phyloP scores from a whole-genome alignment of 1,140 invertebrate species.

The Agrilus planipennis region DNA sequence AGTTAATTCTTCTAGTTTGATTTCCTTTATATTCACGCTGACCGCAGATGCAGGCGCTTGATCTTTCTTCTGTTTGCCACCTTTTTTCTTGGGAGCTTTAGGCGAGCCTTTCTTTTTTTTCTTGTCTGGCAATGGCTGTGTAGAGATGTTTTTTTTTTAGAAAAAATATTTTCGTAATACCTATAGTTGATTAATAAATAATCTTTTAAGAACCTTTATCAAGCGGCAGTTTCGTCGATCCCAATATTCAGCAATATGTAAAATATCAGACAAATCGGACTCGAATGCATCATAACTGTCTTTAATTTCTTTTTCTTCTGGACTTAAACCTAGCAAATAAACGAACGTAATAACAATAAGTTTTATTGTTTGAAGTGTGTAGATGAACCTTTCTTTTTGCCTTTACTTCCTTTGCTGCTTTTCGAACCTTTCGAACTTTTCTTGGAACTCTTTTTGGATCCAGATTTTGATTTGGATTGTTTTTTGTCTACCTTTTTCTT shows the following conservation, averaged over 20 bases:
- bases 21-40: too few relatives aligned
- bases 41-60: conserved; percentile 3
- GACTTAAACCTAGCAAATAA: background rate
- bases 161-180: background rate
- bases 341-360: background rate
- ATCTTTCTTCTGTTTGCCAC: background rate
- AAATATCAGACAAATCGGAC: conserved; percentile 11
- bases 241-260: conserved; percentile 21
- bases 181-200: too few relatives aligned
- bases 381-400: background rate
- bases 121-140: background rate
- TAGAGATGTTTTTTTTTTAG: background rate
- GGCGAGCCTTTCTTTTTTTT: background rate
- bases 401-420: conserved; percentile 8
- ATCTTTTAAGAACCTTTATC: too few relatives aligned
- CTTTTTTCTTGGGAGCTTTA: background rate
- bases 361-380: background rate
- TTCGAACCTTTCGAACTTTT: background rate
- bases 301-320: conserved; percentile 7
- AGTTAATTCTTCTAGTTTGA: too few relatives aligned
- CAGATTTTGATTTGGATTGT: conserved; percentile 7
- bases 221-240: conserved; percentile 12
- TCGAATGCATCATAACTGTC: conserved; percentile 12
- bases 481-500: conserved; percentile 1
- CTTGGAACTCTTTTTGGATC: conserved; percentile 3